Base-by-base conservation (phyloP, 2,113 vertebrate genomes). In the Grus americana region DNA sequence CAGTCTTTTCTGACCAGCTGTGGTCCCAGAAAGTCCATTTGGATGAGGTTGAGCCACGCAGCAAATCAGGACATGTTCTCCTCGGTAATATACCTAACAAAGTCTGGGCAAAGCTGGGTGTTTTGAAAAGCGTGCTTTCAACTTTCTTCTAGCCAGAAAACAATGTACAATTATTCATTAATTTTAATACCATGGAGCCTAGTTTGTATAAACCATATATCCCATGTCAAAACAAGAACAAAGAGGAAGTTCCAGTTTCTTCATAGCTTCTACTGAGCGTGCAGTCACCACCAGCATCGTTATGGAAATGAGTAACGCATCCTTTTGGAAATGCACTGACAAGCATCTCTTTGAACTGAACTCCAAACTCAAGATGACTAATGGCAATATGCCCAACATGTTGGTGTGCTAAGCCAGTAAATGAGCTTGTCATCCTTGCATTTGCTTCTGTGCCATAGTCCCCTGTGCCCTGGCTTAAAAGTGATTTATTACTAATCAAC, bases 311-410 rank as follows among this genome's bases (percentile, higher is more conserved):
- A 90, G 17, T 44, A 87, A 82, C 34, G 2, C 63, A 91, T 93
- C 78, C 74, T 93, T 92, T 76, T 91, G 92, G 92, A 96, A 91
- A 86, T 21, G 40, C 70, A 93, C 71, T 68, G 78, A 92, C 93
- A 88, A 91, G 58, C 71, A 79, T 79, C 92, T 85, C 90, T 97
- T 82, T 95, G 92, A 96, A 94, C 65, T 90, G 66, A 93, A 82
- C 92, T 95, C 92, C 86, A 95, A 49, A 88, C 54, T 74, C 75
- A 81, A 66, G 83, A 78, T 54, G 76, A 84, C 55, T 40, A 85
- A 88, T 86, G 90, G 91, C 93, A 94, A 68, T 34, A 42, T 63
- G 84, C 87, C 86, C 71, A 83, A 88, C 1, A 3, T 15, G 46
- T 50, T 91, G 76, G 46, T 84, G 49, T 62, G 58, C 82, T 93